Evolutionary conservation across 2,888 invertebrate genomes (phyloP), one percentile per base, ranked within the genome.

Genomic region (Alloscopus bannaensis): DNA sequence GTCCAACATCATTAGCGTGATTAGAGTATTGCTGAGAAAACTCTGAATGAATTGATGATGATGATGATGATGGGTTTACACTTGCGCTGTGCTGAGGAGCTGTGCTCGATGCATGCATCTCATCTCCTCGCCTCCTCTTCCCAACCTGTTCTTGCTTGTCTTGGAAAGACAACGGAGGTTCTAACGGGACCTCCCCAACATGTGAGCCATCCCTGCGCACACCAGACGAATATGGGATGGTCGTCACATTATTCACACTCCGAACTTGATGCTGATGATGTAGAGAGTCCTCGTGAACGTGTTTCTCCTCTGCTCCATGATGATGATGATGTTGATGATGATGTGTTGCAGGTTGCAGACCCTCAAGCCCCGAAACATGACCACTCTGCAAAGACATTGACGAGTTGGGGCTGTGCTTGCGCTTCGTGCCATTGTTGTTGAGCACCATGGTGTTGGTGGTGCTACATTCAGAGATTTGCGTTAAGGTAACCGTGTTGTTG

Each of bases 81-180:
- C 69, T 57, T 57, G 55, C 59, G 70, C 59, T 62, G 50, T 3
- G 11, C 22, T 71, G 36, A 47, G 24, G 71, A 60, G 42, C 29
- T 22, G n/a, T n/a, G n/a, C n/a, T n/a, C n/a, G n/a, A n/a, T 29
- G 29, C 50, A 65, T 68, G 75, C 40, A 59, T 45, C 68, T 68
- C 75, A 13, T 50, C 69, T 47, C 62, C 29, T 57, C 45, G 52
- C 40, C 50, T 28, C 52, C 55, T 42, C 42, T 59, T 62, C 42
- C 68, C 24, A 78, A 71, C 78, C 66, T 59, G 71, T 78, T 78
- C 70, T 78, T n/a, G 70, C 65, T 57, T 36, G 76, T 86, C 86
- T 84, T 84, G 83, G 81, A 85, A 86, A 80, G 78, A 82, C 80
- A 83, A 83, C 82, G 86, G 86, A 81, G 85, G 86, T 81, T 78